Evolutionary conservation across 2,113 vertebrate species (phyloP), one percentile per base, ranked within the genome.

Genomic region (Eurypyga helias): DNA sequence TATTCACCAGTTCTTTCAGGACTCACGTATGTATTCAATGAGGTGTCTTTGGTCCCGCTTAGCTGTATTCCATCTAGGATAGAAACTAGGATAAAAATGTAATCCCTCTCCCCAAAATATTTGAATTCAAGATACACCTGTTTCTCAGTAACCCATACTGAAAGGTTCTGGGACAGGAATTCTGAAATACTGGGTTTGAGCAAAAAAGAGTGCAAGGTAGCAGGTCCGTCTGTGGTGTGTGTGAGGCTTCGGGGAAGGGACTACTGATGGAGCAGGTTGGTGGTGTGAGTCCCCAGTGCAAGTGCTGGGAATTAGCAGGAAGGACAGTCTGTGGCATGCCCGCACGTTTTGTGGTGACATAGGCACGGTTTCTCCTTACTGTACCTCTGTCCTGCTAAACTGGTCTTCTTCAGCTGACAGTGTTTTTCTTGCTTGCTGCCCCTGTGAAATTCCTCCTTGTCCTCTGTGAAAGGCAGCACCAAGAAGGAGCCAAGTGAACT

Each of bases 301-400:
- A 23, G 28, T 5, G 19, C 33, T 80, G 28, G 10, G 8, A 29
- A n/a, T 13, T 1, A 45, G 16, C 38, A 41, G 34, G 7, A 71
- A 77, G 38, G n/a, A n/a, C 17, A 29, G 26, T 3, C 7, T 15
- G 14, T 62, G 28, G 9, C 1, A 0, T 36, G 38, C 16, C 18
- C 10, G 1, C 0, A 2, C 1, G 0, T 26, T 41, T 23, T 33
- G 23, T 0, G 0, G 5, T 6, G 14, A 23, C 7, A 23, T 33
- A 70, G 19, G 21, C 24, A 10, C 10, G 31, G 4, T 26, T 85
- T 43, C 36, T 87, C 10, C 13, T 78, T 38, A 26, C 21, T 70
- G 18, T 45, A 31, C 3, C 18, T 70, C 21, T 58, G 5, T n/a
- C 21, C 20, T 69, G 33, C 6, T 77, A 36, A 65, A 69, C 34